These are phyloP conservation scores for Ectemnius lituratus DNA, from an alignment of 2,888 invertebrate species.

Conservation along the genomic window DNA sequence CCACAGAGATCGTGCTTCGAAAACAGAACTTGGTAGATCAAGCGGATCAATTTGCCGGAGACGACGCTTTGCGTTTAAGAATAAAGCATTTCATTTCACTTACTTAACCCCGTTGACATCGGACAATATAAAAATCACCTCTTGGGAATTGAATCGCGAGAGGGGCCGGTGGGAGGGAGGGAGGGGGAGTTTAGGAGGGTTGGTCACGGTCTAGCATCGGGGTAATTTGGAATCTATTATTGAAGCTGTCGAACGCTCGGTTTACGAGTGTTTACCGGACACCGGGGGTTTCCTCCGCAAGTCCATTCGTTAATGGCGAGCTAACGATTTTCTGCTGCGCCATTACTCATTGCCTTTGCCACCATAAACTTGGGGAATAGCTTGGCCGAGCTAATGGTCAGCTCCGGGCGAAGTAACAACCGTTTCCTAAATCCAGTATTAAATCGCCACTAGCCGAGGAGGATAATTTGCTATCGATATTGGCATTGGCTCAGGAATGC, in stretches of 20 bases:
- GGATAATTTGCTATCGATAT: conserved; percentile 53
- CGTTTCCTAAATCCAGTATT: conserved; percentile 59
- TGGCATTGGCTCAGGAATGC: too few species aligned
- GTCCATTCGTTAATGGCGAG: conserved; percentile 47
- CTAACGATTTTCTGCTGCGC: conserved; percentile 63
- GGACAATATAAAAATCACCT: too few species aligned
- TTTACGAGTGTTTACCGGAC: conserved; percentile 62
- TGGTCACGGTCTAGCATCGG: neutral
- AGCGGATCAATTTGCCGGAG: neutral
- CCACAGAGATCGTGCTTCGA: too few species aligned
- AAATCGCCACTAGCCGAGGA: conserved; percentile 54
- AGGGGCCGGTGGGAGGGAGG: too few species aligned
- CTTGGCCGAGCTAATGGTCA: conserved; percentile 59
- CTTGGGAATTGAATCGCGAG: neutral
- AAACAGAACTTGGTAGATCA: too few species aligned
- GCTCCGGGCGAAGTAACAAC: conserved; percentile 45
- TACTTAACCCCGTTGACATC: too few species aligned
- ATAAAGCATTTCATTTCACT: neutral
- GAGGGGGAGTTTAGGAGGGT: conserved; percentile 13
- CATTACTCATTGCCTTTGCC: conserved; percentile 61
- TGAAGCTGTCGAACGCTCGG: conserved; percentile 51
- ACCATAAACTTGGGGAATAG: conserved; percentile 59
- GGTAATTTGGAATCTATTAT: conserved; percentile 59
- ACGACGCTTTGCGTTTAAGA: neutral
- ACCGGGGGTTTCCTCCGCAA: conserved; percentile 46